phyloP scores from a whole-genome alignment of 2,113 vertebrate species.

The Periophthalmodon schlosseri region DNA sequence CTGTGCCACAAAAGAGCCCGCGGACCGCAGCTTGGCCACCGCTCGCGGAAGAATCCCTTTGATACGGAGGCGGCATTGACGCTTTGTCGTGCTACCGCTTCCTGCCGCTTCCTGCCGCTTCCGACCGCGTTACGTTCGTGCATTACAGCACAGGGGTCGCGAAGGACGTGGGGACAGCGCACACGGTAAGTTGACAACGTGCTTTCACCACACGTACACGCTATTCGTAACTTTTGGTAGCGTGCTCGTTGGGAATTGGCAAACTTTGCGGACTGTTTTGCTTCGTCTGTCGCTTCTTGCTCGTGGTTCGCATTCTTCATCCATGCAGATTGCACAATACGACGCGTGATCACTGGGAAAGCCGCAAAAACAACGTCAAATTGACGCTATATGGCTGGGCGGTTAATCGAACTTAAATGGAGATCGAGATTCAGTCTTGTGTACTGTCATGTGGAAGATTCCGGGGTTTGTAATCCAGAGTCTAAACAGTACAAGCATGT shows the following conservation, averaged over 20 bases:
- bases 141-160: neutral
- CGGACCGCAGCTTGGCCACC: slow-evolving; percentile 39
- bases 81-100: slow-evolving; percentile 60
- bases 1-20: slow-evolving; percentile 26
- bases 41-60: slow-evolving; percentile 39
- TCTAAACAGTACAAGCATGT: too few species aligned
- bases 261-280: slow-evolving; percentile 47
- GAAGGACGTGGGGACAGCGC: slow-evolving; percentile 65
- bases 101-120: slow-evolving; percentile 18
- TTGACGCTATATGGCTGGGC: neutral
- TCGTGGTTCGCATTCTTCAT: slow-evolving; percentile 14
- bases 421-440: too few species aligned
- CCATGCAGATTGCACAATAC: slow-evolving; percentile 62
- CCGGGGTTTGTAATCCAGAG: too few species aligned
- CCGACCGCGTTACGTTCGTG: too few species aligned
- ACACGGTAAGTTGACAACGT: slow-evolving; percentile 63
- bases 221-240: neutral
- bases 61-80: slow-evolving; percentile 53
- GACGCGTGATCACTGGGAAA: slow-evolving; percentile 42
- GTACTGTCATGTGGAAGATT: too few species aligned
- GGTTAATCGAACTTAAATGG: too few species aligned
- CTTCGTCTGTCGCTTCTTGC: neutral
- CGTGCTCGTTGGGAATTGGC: slow-evolving; percentile 6
- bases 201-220: slow-evolving; percentile 21
- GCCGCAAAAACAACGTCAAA: slow-evolving; percentile 17